Base-by-base conservation (phyloP, 2,797 vertebrate genomes). In the Mallotus villosus region DNA sequence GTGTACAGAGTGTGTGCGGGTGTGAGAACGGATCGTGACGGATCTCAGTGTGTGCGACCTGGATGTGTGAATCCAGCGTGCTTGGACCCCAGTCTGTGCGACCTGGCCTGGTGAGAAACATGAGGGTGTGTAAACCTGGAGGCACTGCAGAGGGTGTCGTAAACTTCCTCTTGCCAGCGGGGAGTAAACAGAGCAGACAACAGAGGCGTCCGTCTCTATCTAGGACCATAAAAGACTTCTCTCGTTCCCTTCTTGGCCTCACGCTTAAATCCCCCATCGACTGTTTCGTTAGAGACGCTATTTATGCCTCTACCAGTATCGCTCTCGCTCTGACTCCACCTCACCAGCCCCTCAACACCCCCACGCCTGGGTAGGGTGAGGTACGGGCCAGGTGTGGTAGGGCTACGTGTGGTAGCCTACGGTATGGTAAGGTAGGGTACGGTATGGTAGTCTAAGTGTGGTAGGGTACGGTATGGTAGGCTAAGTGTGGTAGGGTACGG, bases 231-330 rank as follows among this genome's bases (percentile, higher is more conserved):
- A 70, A 83, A 78, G 68, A 67, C 59, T 6, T 34, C 51, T 69
- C 5, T 71, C 60, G 3, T n/a, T 60, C 57, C 71, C n/a, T 63
- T 16, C 55, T 8, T 22, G 21, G 73, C 75, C 76, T 75, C 80
- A 77, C 29, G 25, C 24, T 57, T n/a, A 73, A 71, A 82, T n/a
- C n/a, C 70, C 61, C 76, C 55, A 49, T 66, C 19, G 55, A 82
- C 74, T 68, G 53, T 19, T 71, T 83, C 78, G 85, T 72, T 77
- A 67, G 80, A 49, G 69, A 67, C 37, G 25, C 71, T 81, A 76
- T 83, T 85, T 82, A 88, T 80, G 76, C 83, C 6, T 41, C 70
- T 69, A 69, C 75, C 19, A 55, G 17, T 5, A 55, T 55, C 58
- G 4, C 22, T 12, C 58, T 59, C 22, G 58, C 51, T 22, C 63